Evolutionary conservation across 2,888 invertebrate genomes (phyloP), one percentile per base, ranked within the genome.

Genomic region (Iphiclides podalirius): DNA sequence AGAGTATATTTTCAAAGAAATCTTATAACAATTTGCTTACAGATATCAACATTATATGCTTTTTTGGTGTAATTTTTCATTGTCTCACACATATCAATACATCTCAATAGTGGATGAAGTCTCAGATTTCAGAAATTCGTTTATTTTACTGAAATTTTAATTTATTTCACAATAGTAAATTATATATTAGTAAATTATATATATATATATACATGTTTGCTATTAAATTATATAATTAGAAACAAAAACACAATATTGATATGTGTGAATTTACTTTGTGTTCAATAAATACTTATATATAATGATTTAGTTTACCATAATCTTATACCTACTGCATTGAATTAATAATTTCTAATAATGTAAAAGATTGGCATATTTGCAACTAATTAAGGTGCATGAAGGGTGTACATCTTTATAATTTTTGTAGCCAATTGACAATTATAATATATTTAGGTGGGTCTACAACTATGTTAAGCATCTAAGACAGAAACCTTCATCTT

Each of bases 401-500:
- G 35, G 28, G 23, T 38, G 17, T 13, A 48, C 38, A 48, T 38
- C 26, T 17, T 17, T 38, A 12, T 33, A 44, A 11, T 11, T 11
- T 31, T 44, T 40, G 26, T 33, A 16, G 44, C 16, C 34, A 40
- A 37, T 15, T 20, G 11, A 20, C 34, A 36, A 50, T 38, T 7
- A 35, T 40, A 59, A 62, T 53, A 60, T 63, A 70, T 4, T 4
- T 11, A 65, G 65, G 62, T 67, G 63, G 59, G 54, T 55, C 36
- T 64, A 67, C 55, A 67, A 50, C 57, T 64, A 59, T 59, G 63
- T 61, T 63, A 70, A 72, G 66, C 66, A 57, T 67, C 61, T 60
- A 68, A 71, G 73, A 73, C 64, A 78, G 72, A 71, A 66, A 70
- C 74, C 63, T 74, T 79, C 74, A 66, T 64, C 74, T 79, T 75